Conservation (phyloP, 2,113 vertebrate species). For the Cacatua alba region DNA sequence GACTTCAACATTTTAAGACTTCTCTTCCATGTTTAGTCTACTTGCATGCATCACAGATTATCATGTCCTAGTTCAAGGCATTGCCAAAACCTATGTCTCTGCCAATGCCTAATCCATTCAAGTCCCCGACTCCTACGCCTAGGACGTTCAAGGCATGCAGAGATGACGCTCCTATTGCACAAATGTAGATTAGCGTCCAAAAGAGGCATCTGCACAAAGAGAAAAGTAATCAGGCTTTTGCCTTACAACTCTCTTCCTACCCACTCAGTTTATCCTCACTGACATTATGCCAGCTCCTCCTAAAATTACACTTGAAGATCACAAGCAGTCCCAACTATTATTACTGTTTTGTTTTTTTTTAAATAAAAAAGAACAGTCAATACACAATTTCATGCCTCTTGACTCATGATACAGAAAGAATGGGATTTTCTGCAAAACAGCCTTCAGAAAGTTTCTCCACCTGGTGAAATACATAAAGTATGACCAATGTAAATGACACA, state of each 20-base stretch:
- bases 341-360: not conserved
- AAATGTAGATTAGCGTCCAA: not conserved
- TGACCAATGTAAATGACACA: not conserved
- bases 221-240: not conserved
- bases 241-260: not conserved
- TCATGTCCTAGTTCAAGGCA: not conserved
- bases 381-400: not conserved
- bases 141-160: not conserved
- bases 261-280: not conserved
- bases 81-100: not conserved
- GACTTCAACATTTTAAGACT: not conserved
- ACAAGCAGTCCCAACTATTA: not conserved
- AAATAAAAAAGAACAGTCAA: not conserved
- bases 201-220: not conserved
- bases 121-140: not conserved
- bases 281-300: not conserved
- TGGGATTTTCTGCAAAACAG: not conserved
- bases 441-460: not conserved
- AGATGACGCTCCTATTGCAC: not conserved
- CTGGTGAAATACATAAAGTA: not conserved
- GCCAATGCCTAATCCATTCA: not conserved
- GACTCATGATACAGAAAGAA: not conserved
- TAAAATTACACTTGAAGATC: not conserved
- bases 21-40: not conserved
- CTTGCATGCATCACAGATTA: not conserved